Conservation (phyloP, 1,140 invertebrate genomes). For the Gryllus bimaculatus region DNA sequence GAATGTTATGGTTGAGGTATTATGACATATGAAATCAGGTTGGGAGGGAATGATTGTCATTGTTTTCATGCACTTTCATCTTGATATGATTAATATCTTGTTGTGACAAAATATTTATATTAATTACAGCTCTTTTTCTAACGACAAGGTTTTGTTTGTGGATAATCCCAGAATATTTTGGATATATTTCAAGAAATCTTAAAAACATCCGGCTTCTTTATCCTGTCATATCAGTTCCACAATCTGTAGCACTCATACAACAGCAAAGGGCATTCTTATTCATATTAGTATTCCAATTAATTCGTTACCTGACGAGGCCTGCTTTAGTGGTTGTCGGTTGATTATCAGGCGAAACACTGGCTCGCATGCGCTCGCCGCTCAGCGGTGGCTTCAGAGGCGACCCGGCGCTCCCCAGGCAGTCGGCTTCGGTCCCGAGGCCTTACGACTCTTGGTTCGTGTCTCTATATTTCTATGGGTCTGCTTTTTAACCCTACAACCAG, state of each 20-base stretch:
- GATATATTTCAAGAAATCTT: not conserved
- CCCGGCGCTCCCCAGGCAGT: too few species aligned
- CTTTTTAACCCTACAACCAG: not conserved
- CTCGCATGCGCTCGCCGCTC: not conserved
- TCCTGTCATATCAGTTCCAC: not conserved
- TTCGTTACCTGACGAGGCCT: not conserved
- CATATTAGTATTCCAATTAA: not conserved
- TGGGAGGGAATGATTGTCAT: too few species aligned
- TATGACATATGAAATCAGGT: too few species aligned
- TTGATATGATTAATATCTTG: too few species aligned
- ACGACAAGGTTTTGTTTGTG: not conserved
- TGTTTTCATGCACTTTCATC: too few species aligned
- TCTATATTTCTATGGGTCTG: not conserved
- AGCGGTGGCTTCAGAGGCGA: not conserved
- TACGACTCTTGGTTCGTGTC: not conserved
- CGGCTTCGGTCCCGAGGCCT: not conserved
- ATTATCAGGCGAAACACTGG: not conserved
- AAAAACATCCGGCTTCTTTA: not conserved
- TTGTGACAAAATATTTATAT: too few species aligned
- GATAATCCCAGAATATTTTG: not conserved
- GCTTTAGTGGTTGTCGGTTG: not conserved
- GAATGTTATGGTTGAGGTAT: too few species aligned
- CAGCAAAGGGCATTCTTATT: not conserved
- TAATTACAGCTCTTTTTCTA: not conserved
- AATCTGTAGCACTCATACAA: not conserved